Conservation (phyloP, 2,888 invertebrate species). For the Barypeithes pellucidus region DNA sequence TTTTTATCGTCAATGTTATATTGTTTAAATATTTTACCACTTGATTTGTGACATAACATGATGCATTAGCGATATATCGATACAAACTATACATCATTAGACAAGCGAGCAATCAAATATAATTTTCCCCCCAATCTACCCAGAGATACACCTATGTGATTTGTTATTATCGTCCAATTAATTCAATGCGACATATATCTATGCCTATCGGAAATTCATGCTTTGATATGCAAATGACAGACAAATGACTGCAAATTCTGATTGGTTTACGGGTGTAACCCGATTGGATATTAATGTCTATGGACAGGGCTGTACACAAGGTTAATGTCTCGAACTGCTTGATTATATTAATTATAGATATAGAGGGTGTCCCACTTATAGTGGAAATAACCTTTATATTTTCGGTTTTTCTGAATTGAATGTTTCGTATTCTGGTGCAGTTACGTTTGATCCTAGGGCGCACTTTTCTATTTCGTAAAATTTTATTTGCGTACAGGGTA, state of each 20-base stretch:
- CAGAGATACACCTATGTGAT: conserved; percentile 38
- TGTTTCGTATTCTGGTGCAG: too few relatives aligned
- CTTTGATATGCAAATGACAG: conserved; percentile 52
- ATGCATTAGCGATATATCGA: not conserved
- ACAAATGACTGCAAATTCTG: conserved; percentile 45
- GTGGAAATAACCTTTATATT: too few relatives aligned
- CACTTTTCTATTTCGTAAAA: too few relatives aligned
- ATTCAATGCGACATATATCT: conserved; percentile 47
- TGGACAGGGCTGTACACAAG: not conserved
- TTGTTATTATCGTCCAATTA: conserved; percentile 49
- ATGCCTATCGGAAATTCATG: conserved; percentile 35
- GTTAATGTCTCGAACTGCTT: too few relatives aligned
- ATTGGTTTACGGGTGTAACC: conserved; percentile 37
- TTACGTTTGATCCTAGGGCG: too few relatives aligned
- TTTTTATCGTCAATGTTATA: too few relatives aligned
- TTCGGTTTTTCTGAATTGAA: too few relatives aligned
- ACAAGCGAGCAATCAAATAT: conserved; percentile 26
- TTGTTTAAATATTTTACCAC: too few relatives aligned
- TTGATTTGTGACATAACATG: too few relatives aligned
- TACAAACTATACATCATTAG: conserved; percentile 10
- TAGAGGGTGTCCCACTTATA: too few relatives aligned
- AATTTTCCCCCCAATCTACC: conserved; percentile 27
- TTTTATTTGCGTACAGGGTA: too few relatives aligned
- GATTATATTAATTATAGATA: too few relatives aligned
- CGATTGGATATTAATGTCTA: conserved; percentile 14